Evolutionary conservation across 2,888 invertebrate species (phyloP), one percentile per base, ranked within the genome.

Genomic region (Spodoptera exigua): DNA sequence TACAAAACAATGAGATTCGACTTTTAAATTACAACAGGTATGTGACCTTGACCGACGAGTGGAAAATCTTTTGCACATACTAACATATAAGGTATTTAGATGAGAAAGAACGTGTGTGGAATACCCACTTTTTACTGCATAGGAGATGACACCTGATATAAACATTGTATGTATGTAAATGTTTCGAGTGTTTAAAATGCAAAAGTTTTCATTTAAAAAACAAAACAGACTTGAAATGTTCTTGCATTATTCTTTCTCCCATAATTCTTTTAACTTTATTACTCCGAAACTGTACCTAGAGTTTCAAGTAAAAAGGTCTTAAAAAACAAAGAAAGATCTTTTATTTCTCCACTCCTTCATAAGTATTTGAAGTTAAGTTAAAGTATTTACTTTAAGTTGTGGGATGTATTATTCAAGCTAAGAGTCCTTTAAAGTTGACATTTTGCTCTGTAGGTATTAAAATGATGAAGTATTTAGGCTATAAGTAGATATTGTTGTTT

Each of bases 391-490:
- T 35, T 2, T 57, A 47, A 58, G 59, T 67, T 55, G 51, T 13
- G 21, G 17, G 35, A 41, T 46, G 54, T 60, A 63, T 40, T 58
- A 44, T 68, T 61, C 32, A 61, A 72, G 56, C 47, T 44, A 47
- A 10, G 41, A 65, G 53, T 56, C 13, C 53, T 68, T 44, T 17
- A 63, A 71, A 76, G 44, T 72, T 41, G 34, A 55, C 63, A 59
- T 63, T 27, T 55, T 35, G 40, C 56, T 36, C 17, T 32, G 41
- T 44, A 27, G n/a, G n/a, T 37, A 61, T 53, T 61, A 46, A 46
- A 63, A 63, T 59, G 54, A 56, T 35, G 51, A 68, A 61, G 46
- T 54, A 61, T 73, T 75, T 59, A 32, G 55, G 71, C 63, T 53
- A 51, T 47, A 59, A 61, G 53, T 61, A 52, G 35, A 32, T 68